phyloP scores from a whole-genome alignment of 1,140 invertebrate genomes.

The Cherax destructor region DNA sequence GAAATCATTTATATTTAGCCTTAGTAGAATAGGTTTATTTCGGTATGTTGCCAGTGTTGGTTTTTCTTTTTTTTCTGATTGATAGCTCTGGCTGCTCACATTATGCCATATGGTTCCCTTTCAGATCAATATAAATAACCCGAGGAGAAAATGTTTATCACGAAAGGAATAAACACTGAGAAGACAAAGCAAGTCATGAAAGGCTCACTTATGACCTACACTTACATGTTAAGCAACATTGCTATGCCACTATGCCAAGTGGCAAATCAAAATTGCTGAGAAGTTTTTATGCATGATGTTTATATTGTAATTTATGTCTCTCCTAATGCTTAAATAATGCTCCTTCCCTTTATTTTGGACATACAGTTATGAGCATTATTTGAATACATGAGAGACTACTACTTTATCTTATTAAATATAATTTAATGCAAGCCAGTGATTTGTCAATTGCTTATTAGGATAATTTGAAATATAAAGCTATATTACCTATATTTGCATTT shows the following conservation, averaged over 20 bases:
- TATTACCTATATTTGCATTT: background rate
- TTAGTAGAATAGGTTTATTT: conserved; percentile 56
- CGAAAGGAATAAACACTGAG: conserved; percentile 1
- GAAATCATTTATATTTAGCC: conserved; percentile 47
- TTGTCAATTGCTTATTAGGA: background rate
- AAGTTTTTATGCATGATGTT: conserved; percentile 4
- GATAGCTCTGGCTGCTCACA: background rate
- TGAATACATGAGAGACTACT: conserved; percentile 18
- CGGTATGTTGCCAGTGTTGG: conserved; percentile 25
- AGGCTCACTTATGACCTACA: background rate
- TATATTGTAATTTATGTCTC: conserved; percentile 13
- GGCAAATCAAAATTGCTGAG: background rate
- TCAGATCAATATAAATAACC: conserved; percentile 12
- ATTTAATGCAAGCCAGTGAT: background rate
- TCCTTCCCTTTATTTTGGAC: conserved; percentile 3
- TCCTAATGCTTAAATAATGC: conserved; percentile 15
- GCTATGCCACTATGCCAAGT: background rate
- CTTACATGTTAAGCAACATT: conserved; percentile 17
- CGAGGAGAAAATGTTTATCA: conserved; percentile 9
- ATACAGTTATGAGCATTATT: conserved; percentile 28
- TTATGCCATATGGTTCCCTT: background rate
- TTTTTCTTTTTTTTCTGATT: conserved; percentile 12
- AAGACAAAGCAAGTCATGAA: background rate
- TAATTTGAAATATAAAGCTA: background rate
- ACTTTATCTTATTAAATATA: background rate